Percentiles rank a stretch among this genome's conserved stretches.
Evolutionary conservation across 2,113 vertebrate genomes (phyloP).

Genomic region (Scytalopus superciliaris): DNA sequence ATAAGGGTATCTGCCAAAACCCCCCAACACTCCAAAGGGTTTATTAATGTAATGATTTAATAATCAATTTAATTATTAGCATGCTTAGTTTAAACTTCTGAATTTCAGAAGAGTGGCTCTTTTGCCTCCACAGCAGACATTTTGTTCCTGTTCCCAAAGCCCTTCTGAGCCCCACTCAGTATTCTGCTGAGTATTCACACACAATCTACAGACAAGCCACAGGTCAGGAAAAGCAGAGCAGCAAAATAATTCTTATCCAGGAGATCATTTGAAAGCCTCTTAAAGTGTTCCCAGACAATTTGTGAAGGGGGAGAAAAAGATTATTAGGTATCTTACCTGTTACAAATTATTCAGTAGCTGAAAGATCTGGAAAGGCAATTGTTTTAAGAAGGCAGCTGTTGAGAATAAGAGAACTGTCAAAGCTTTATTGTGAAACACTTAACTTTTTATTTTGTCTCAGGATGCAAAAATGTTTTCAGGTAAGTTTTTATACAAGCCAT

Average conservation of each 20-base stretch:
- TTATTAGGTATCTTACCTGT: not conserved
- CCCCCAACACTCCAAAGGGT: not conserved
- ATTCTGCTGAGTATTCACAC: not conserved
- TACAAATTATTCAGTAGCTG: constrained; percentile 3
- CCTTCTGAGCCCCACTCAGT: not conserved
- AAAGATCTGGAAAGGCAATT: not conserved
- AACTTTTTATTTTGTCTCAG: not conserved
- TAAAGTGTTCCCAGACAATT: constrained; percentile 6
- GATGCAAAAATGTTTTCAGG: not conserved
- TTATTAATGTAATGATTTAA: not conserved
- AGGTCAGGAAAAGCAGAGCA: not conserved
- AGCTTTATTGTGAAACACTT: not conserved
- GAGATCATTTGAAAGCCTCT: constrained; percentile 9
- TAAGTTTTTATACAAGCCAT: not conserved
- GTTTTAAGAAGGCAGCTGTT: not conserved
- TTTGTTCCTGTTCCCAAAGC: not conserved
- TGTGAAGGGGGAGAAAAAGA: not conserved
- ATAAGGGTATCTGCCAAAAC: not conserved
- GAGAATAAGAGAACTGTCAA: not conserved
- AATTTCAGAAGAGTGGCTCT: not conserved
- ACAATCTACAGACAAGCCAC: not conserved
- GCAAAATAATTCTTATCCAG: constrained; percentile 30
- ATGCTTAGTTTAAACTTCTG: not conserved
- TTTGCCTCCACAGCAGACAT: not conserved
- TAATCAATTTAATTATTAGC: not conserved